Conservation (phyloP, 2,113 vertebrate species). For the Gopherus flavomarginatus region DNA sequence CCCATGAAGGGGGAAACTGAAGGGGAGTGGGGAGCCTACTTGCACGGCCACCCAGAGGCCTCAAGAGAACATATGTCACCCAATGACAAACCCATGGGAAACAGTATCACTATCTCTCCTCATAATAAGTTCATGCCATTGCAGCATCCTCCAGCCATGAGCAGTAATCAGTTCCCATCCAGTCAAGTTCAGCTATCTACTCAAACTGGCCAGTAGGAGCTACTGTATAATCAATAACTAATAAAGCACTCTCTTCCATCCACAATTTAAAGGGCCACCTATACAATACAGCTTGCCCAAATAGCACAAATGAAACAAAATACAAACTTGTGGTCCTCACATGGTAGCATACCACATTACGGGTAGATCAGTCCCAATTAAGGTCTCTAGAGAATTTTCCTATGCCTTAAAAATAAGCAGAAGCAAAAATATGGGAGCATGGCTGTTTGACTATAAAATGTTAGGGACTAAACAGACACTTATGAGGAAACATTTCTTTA, state of each 20-base stretch:
- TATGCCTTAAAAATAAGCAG: neutral
- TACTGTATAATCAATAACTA: neutral
- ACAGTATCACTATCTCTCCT: neutral
- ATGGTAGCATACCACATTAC: neutral
- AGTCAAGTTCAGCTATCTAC: neutral
- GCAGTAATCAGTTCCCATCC: neutral
- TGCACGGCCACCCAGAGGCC: neutral
- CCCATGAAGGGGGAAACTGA: neutral
- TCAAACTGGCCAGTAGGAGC: neutral
- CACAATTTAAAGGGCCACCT: neutral
- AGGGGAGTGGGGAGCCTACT: no score
- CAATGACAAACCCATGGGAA: neutral
- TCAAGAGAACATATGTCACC: neutral
- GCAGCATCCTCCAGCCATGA: neutral
- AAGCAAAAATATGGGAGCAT: neutral
- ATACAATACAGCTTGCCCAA: neutral
- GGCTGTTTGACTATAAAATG: neutral
- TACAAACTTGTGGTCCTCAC: neutral
- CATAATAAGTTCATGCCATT: neutral
- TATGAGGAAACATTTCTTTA: neutral
- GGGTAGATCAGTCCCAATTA: no score
- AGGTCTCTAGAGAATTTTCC: neutral
- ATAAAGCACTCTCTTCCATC: neutral
- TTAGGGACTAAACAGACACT: neutral
- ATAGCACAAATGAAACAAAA: neutral